Evolutionary conservation across 2,797 vertebrate genomes (phyloP), one percentile per base, ranked within the genome.

Genomic region (Leptatherina wallacei): DNA sequence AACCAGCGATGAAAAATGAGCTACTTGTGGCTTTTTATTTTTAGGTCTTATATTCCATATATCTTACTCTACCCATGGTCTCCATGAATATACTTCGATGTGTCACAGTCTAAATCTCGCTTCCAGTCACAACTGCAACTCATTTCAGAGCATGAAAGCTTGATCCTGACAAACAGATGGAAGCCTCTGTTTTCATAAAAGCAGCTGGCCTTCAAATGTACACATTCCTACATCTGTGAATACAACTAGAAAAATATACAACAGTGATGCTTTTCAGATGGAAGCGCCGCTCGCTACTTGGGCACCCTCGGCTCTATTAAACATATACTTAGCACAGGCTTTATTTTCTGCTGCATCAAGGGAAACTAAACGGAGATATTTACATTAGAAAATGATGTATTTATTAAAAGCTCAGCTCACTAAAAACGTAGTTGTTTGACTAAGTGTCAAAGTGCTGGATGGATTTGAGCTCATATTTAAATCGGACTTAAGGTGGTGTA

Each of bases 141-240:
- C 65, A 82, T 78, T 83, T 66, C 61, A 74, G 30, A 51, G 74
- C 74, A 73, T 85, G 65, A 89, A 82, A 61, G 66, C 75, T 80
- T 61, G 69, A 77, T 58, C 72, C 83, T 61, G 65, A 68, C 78
- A 83, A 88, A 86, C 78, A 87, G 55, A 84, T 77, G 32, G 62
- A 69, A 51, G 38, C 64, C 75, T 68, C 20, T 76, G 73, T 81
- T 87, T 70, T 81, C 78, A 49, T 65, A 71, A 78, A 86, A 82
- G 75, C 89, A 82, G 79, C 86, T 83, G 82, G 36, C 62, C 33
- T 16, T 75, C 68, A 79, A 83, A 83, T 63, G 55, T 81, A 69
- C 71, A 68, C 65, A 68, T 88, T 83, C 69, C 67, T 71, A 71
- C 77, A 82, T 92, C 85, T 89, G 90, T 66, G 76, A 87, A 65